A percentile compares a stretch with the other conserved stretches of the same genome.
Conservation (phyloP, 2,888 invertebrate genomes). For the Xiphydria camelus region DNA sequence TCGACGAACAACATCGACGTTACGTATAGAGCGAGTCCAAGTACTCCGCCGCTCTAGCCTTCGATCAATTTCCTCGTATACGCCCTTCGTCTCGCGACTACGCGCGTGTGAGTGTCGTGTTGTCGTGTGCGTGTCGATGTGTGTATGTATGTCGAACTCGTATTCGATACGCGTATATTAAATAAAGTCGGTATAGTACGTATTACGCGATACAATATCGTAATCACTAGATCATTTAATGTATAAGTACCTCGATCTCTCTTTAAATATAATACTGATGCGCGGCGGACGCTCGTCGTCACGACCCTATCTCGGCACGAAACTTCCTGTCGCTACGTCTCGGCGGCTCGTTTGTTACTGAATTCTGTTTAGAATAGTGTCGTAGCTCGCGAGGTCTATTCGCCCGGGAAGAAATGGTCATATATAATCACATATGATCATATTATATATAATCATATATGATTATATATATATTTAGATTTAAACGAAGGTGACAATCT, state of each 20-base stretch:
- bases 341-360: too few species aligned
- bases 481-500: too few species aligned
- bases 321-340: too few species aligned
- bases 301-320: too few species aligned
- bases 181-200: slow-evolving; percentile 43
- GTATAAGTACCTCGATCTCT: slow-evolving; percentile 35
- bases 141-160: slow-evolving; percentile 27
- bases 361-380: too few species aligned
- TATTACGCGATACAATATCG: slow-evolving; percentile 44
- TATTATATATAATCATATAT: too few species aligned
- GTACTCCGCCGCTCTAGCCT: slow-evolving; percentile 8
- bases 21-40: slow-evolving; percentile 15
- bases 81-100: slow-evolving; percentile 24
- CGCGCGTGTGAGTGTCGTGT: too few species aligned
- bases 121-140: slow-evolving; percentile 28
- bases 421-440: too few species aligned
- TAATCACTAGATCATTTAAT: slow-evolving; percentile 45
- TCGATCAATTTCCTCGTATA: slow-evolving; percentile 16
- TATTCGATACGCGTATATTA: slow-evolving; percentile 33
- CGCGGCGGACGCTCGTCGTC: slow-evolving; percentile 42
- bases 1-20: slow-evolving; percentile 33
- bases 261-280: slow-evolving; percentile 53
- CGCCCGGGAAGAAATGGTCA: too few species aligned
- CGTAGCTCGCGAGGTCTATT: too few species aligned
- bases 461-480: too few species aligned